A percentile compares a stretch with the other conserved stretches of the same genome.
Conservation (phyloP, 2,888 invertebrate genomes). For the Hyposoter dolosus region DNA sequence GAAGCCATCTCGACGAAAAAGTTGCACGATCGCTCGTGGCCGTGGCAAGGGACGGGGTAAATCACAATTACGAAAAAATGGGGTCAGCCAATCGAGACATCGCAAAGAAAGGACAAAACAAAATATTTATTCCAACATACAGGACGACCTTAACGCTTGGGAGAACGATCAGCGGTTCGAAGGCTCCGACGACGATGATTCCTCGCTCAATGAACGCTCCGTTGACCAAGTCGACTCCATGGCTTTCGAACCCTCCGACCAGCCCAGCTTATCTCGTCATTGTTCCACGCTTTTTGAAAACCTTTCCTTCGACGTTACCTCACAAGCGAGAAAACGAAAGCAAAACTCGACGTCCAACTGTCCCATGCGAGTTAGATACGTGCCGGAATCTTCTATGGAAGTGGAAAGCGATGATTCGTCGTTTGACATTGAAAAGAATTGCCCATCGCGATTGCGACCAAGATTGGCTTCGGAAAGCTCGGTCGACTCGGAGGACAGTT, state of each 20-base stretch:
- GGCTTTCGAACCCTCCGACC: neutral
- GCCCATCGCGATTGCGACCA: constrained; percentile 51
- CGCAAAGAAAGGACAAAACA: constrained; percentile 76
- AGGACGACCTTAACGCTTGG: constrained; percentile 69
- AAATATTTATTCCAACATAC: constrained; percentile 73
- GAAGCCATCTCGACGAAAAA: constrained; percentile 66
- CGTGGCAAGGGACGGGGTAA: constrained; percentile 77
- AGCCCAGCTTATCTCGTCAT: constrained; percentile 30
- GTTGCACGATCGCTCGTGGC: constrained; percentile 71
- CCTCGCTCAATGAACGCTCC: constrained; percentile 11
- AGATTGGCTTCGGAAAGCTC: constrained; percentile 78
- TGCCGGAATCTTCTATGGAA: constrained; percentile 68
- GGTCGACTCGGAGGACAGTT: constrained; percentile 80
- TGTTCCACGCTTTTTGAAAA: constrained; percentile 48
- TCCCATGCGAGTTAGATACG: constrained; percentile 69
- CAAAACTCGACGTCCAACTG: constrained; percentile 55
- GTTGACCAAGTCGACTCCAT: neutral
- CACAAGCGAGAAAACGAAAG: constrained; percentile 65
- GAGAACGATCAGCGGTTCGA: constrained; percentile 50
- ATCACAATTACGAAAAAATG: constrained; percentile 77
- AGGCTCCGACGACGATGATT: constrained; percentile 61
- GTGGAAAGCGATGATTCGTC: constrained; percentile 24
- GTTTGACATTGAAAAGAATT: constrained; percentile 27
- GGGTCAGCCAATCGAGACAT: constrained; percentile 79
- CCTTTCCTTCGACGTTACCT: constrained; percentile 69